These are phyloP conservation scores for Lepus oiostolus DNA, from an alignment of 2,797 vertebrate species.

Conservation along the genomic window DNA sequence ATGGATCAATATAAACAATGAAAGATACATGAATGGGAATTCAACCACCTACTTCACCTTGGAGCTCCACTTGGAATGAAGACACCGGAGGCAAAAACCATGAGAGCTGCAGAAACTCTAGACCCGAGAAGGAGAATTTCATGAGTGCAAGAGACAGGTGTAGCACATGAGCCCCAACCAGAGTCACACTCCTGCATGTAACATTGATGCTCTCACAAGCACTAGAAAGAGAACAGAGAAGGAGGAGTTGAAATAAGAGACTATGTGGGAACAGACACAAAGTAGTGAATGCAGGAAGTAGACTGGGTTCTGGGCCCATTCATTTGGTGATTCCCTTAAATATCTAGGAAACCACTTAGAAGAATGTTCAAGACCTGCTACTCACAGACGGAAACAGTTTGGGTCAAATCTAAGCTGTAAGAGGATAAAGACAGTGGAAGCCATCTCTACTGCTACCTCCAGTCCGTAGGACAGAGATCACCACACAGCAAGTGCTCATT, in stretches of 20 bases:
- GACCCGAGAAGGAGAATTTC: background rate
- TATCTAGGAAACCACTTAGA: background rate
- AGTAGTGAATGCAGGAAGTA: background rate
- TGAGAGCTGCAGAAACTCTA: background rate
- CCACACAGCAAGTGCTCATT: background rate
- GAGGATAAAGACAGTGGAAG: background rate
- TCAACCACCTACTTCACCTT: background rate
- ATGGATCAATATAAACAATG: background rate
- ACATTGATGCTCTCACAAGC: accelerated
- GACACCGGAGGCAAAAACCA: background rate
- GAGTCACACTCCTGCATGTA: accelerated
- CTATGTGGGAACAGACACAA: background rate
- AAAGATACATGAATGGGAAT: background rate
- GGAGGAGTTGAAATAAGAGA: background rate
- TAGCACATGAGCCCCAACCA: background rate
- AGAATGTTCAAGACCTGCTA: background rate
- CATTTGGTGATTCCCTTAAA: background rate
- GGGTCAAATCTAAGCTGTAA: accelerated
- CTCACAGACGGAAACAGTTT: background rate
- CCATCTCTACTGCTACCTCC: background rate
- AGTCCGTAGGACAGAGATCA: background rate
- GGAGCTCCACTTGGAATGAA: background rate
- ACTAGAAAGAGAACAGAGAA: background rate
- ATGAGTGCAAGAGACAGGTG: background rate
- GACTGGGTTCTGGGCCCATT: background rate